Evolutionary conservation across 2,113 vertebrate species (phyloP).

Genomic region (Brachyistius frenatus): DNA sequence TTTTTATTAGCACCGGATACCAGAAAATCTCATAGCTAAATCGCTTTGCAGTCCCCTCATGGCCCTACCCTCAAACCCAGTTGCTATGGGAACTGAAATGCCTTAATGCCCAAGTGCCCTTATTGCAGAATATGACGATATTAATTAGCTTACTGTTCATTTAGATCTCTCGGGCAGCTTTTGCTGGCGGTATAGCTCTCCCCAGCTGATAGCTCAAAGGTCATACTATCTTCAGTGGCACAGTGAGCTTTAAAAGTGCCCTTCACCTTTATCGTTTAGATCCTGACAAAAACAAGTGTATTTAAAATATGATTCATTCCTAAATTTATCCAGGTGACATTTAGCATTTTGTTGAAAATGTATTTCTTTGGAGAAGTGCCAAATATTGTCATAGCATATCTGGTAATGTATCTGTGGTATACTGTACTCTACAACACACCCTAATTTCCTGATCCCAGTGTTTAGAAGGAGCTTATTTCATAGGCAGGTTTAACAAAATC

Average conservation of each 20-base stretch:
- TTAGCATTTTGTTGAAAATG: not conserved
- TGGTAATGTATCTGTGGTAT: no score
- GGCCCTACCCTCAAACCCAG: slow-evolving; percentile 28
- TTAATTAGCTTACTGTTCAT: slow-evolving; percentile 60
- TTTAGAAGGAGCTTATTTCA: no score
- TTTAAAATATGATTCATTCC: not conserved
- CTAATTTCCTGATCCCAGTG: no score
- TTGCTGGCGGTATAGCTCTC: slow-evolving; percentile 12
- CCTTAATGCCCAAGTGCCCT: slow-evolving; percentile 49
- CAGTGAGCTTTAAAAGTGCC: slow-evolving; percentile 22
- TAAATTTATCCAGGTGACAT: not conserved
- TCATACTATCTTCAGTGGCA: slow-evolving; percentile 7
- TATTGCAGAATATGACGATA: slow-evolving; percentile 55
- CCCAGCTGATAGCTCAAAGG: slow-evolving; percentile 34
- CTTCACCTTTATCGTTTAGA: slow-evolving; percentile 24
- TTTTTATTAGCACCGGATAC: slow-evolving; percentile 56
- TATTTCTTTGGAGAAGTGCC: not conserved
- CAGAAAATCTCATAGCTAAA: slow-evolving; percentile 48
- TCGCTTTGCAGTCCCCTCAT: slow-evolving; percentile 38
- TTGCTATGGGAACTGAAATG: slow-evolving; percentile 70
- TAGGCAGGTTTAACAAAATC: no score
- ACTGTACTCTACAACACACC: no score
- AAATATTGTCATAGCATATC: no score
- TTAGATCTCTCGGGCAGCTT: slow-evolving; percentile 33
- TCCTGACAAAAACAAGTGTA: not conserved